Evolutionary conservation across 1,140 invertebrate species (phyloP).

Genomic region (Acyrthosiphon pisum): DNA sequence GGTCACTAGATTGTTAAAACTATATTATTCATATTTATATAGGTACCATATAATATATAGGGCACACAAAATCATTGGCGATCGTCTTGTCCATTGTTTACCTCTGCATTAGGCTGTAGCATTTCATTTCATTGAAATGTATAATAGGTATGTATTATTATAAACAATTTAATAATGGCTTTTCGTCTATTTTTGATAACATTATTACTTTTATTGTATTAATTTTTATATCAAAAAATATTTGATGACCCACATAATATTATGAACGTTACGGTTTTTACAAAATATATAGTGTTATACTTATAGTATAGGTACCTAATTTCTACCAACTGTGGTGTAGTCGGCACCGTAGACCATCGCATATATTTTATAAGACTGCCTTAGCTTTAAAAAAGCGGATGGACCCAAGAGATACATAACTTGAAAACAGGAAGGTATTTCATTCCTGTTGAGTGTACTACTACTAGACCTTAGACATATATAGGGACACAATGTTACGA

Average conservation of each 20-base stretch:
- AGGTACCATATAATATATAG: too few relatives aligned
- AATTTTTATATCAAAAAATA: neutral
- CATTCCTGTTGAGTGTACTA: neutral
- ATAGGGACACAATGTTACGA: neutral
- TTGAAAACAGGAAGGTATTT: neutral
- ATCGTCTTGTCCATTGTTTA: neutral
- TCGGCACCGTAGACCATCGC: neutral
- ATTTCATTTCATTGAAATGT: neutral
- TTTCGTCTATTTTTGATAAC: neutral
- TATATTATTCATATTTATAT: too few relatives aligned
- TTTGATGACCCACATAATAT: neutral
- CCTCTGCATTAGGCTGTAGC: neutral
- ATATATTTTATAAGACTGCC: neutral
- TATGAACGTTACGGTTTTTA: neutral
- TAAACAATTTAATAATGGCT: neutral
- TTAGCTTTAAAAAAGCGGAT: neutral
- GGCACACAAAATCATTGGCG: too few relatives aligned
- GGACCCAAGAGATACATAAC: neutral
- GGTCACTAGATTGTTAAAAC: too few relatives aligned
- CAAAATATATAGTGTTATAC: neutral
- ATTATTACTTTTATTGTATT: neutral
- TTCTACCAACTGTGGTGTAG: neutral
- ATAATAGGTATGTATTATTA: neutral
- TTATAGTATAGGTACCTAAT: too few relatives aligned
- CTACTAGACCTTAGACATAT: neutral